Base-by-base conservation (phyloP, 2,797 vertebrate species). In the Tenualosa thibaudeaui region DNA sequence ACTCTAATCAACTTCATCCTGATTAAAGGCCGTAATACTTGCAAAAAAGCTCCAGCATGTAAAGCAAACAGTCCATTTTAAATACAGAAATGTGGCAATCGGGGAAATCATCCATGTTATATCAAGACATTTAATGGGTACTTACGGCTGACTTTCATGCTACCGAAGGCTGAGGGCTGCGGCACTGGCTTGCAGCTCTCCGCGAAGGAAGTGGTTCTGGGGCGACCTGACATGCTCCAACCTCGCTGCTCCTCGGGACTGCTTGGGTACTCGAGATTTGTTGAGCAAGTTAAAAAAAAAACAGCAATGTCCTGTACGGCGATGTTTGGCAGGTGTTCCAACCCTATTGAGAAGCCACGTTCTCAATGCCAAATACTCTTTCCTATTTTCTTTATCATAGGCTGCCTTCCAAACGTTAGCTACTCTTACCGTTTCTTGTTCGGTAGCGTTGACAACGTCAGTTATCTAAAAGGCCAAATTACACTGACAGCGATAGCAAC, bases 91-190 rank as follows among this genome's bases (percentile, higher is more conserved):
- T 75, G 3, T 19, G 19, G 68, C 15, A 40, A 31, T 31, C 37
- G 19, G 15, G 31, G 7, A 40, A 12, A 43, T 75, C 31, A 43
- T 75, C 31, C 8, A 43, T 5, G 31, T 37, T 31, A 75, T 15
- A 43, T 75, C 68, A 40, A 40, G 68, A 75, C 37, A 75, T 75
- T 26, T 40, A 6, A 78, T 19, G 71, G 6, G 26, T 90, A 96
- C 96, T 96, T 93, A 97, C 96, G 92, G 96, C 96, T 96, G 93
- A 97, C 96, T 97, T 96, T 97, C 95, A 97, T 95, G 95, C 95
- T 97, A 92, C 96, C 96, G 89, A 97, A 96, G 24, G 96, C 94
- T 84, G 96, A 96, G 81, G 96, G 96, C 93, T 96, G 96, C 95
- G 95, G 95, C 92, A 96, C 95, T 31, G 96, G 95, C 88, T 96